Evolutionary conservation across 2,113 vertebrate species (phyloP).

Genomic region (Mesembrinibis cayennensis): DNA sequence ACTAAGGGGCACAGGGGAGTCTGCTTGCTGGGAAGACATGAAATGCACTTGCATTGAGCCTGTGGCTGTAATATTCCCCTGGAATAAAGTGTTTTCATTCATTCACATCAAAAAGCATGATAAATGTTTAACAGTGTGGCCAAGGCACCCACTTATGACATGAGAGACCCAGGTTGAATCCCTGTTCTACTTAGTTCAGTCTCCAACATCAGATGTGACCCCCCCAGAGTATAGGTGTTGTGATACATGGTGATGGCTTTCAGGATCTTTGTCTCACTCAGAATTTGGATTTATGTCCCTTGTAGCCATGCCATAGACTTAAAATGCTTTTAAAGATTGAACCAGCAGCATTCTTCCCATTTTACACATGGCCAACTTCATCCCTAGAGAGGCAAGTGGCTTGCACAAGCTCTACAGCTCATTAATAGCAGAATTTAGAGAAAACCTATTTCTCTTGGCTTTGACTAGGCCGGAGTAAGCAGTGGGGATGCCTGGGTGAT

Average conservation of each 20-base stretch:
- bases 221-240: not conserved
- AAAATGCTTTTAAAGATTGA: not conserved
- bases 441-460: not conserved
- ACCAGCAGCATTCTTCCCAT: not conserved
- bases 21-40: not conserved
- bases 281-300: not conserved
- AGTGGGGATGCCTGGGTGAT: not conserved
- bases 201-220: not conserved
- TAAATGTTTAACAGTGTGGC: not conserved
- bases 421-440: not conserved
- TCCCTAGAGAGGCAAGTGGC: not conserved
- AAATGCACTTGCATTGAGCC: not conserved
- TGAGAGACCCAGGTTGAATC: not conserved
- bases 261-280: not conserved
- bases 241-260: not conserved
- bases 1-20: not conserved
- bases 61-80: not conserved
- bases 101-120: not conserved
- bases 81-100: not conserved
- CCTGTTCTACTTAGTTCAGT: not conserved
- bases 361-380: not conserved
- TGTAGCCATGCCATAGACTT: not conserved
- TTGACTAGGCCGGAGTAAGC: not conserved
- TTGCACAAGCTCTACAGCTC: not conserved
- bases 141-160: fast-evolving